Evolutionary conservation across 1,140 invertebrate genomes (phyloP).

Genomic region (Heliconius himera): DNA sequence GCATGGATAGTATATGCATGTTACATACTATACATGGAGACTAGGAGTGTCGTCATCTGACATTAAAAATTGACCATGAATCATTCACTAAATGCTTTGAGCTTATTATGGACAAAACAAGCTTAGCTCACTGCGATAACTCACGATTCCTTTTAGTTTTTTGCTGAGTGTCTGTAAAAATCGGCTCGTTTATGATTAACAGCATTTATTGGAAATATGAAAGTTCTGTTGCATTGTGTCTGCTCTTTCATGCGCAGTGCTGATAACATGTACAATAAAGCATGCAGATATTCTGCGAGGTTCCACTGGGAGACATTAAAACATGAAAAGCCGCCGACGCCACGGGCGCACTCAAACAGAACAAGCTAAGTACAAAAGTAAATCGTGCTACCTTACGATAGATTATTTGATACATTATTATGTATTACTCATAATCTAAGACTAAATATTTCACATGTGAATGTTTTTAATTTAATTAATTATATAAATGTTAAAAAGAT

Average conservation of each 20-base stretch:
- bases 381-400: background rate
- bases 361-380: background rate
- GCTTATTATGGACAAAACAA: conserved; percentile 40
- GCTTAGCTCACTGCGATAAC: background rate
- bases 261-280: conserved; percentile 48
- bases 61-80: conserved; percentile 64
- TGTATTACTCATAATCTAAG: background rate
- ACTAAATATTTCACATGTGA: background rate
- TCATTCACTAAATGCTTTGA: conserved; percentile 47
- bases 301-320: conserved; percentile 50
- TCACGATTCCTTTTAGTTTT: conserved; percentile 2
- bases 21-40: conserved; percentile 40
- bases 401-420: background rate
- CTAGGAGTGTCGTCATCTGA: conserved; percentile 56
- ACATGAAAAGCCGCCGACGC: conserved; percentile 42
- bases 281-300: conserved; percentile 45
- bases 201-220: background rate
- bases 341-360: conserved; percentile 24
- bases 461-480: conserved; percentile 14
- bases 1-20: conserved; percentile 16
- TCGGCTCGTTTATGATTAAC: background rate
- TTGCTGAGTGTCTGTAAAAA: background rate
- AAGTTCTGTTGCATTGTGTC: conserved; percentile 6
- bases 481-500: conserved; percentile 29
- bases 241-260: conserved; percentile 30